Evolutionary conservation across 2,113 vertebrate species (phyloP).

Genomic region (Ornithorhynchus anatinus): DNA sequence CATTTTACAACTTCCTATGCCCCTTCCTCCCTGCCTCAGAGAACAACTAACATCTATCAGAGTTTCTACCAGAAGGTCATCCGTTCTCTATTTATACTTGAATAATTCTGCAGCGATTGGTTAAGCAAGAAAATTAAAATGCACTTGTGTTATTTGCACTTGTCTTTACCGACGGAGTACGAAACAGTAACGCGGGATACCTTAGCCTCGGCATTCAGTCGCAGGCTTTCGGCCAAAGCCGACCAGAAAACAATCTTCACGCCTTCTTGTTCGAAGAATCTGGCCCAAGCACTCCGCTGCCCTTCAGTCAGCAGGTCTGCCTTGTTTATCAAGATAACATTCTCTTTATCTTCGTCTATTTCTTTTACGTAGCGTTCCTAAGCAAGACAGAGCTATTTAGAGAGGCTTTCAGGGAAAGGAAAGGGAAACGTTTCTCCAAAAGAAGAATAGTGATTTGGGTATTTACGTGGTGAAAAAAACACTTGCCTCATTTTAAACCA

Average conservation of each 20-base stretch:
- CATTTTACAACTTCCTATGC: not conserved
- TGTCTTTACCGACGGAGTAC: accelerated
- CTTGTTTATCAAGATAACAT: slow-evolving; percentile 93
- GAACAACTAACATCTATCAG: too few relatives aligned
- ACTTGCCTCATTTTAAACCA: too few relatives aligned
- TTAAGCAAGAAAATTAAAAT: too few relatives aligned
- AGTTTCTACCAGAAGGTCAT: too few relatives aligned
- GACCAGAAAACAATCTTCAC: slow-evolving; percentile 94
- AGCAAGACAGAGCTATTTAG: slow-evolving; percentile 4
- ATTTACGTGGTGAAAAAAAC: too few relatives aligned
- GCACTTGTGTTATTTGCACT: too few relatives aligned
- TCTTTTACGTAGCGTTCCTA: slow-evolving; percentile 92
- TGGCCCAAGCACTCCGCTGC: slow-evolving; percentile 87
- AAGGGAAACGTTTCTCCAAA: too few relatives aligned
- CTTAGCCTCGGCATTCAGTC: slow-evolving; percentile 76
- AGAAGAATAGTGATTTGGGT: too few relatives aligned
- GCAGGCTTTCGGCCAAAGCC: slow-evolving; percentile 81
- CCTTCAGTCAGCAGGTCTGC: slow-evolving; percentile 86
- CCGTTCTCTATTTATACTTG: too few relatives aligned
- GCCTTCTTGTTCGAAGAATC: slow-evolving; percentile 83
- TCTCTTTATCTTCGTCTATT: slow-evolving; percentile 83
- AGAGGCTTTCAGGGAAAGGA: not conserved
- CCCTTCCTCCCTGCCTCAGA: not conserved
- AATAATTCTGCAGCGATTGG: too few relatives aligned
- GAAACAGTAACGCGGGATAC: slow-evolving; percentile 55